Conservation (phyloP, 2,113 vertebrate genomes). For the Paratilapia polleni region DNA sequence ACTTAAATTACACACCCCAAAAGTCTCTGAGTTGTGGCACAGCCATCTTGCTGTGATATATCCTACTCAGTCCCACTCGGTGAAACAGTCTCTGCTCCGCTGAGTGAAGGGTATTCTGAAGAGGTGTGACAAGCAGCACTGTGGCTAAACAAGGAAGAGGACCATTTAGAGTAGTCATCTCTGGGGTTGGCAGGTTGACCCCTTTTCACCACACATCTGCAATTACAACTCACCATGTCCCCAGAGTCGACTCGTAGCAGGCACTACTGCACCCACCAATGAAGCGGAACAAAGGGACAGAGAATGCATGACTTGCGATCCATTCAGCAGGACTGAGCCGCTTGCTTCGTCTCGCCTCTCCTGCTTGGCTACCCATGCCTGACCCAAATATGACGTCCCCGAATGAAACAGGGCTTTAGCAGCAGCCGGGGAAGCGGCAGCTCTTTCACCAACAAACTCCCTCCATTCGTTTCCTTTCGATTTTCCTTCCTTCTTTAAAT, state of each 20-base stretch:
- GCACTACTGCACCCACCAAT: slow-evolving; percentile 35
- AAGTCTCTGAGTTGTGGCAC: slow-evolving; percentile 7
- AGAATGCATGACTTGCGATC: slow-evolving; percentile 66
- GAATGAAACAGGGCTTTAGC: slow-evolving; percentile 45
- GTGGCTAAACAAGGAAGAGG: slow-evolving; percentile 3
- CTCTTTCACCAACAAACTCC: slow-evolving; percentile 27
- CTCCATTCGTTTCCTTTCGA: neutral
- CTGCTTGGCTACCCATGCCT: slow-evolving; percentile 65
- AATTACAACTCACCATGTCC: slow-evolving; percentile 39
- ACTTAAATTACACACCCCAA: neutral
- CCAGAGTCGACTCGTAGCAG: slow-evolving; percentile 29
- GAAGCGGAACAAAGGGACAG: slow-evolving; percentile 62
- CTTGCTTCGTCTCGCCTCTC: slow-evolving; percentile 46
- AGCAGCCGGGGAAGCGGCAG: slow-evolving; percentile 46
- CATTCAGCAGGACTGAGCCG: slow-evolving; percentile 54
- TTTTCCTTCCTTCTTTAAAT: slow-evolving; percentile 30
- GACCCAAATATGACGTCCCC: slow-evolving; percentile 70
- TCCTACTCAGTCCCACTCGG: slow-evolving; percentile 20
- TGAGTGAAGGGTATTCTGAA: slow-evolving; percentile 21
- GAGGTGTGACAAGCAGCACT: neutral
- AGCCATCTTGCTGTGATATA: neutral
- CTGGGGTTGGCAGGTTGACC: slow-evolving; percentile 28
- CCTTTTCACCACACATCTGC: slow-evolving; percentile 45
- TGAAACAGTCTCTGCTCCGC: neutral
- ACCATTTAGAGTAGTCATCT: slow-evolving; percentile 23